Evolutionary conservation across 2,113 vertebrate genomes (phyloP), one percentile per base, ranked within the genome.

Genomic region (Erinaceus europaeus): DNA sequence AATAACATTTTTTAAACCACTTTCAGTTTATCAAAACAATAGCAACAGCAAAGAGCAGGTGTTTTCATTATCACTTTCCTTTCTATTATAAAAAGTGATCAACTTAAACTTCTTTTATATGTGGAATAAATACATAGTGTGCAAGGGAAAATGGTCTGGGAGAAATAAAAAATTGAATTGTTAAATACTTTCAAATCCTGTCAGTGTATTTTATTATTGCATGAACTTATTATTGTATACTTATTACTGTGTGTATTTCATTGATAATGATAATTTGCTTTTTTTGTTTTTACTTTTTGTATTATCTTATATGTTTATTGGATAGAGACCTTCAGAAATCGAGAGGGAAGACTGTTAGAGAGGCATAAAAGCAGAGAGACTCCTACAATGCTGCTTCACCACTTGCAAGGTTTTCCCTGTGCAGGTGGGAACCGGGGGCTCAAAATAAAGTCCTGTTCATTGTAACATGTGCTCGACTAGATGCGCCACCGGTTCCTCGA

Each of bases 151-250:
- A 44, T 48, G 83, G 25, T 48, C 1, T n/a, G 15, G 20, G 27
- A 83, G 8, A 86, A 77, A 74, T 42, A 57, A 40, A 53, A 38
- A 6, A 17, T 86, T 82, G 2, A 86, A 42, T 74, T 88, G 64
- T 73, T 88, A 69, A 90, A 40, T 44, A 59, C 5, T 82, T 92
- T 85, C 62, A 73, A 81, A 75, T 77, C 29, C 71, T 76, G 75
- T 67, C 68, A 65, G 3, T 34, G 23, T 76, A 12, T 55, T n/a
- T 81, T 73, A 40, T 1, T 42, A 64, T 71, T n/a, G n/a, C n/a
- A n/a, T n/a, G n/a, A n/a, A n/a, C n/a, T n/a, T n/a, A n/a, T n/a
- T n/a, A n/a, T n/a, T n/a, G n/a, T n/a, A n/a, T n/a, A n/a, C n/a
- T n/a, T n/a, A n/a, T n/a, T n/a, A n/a, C 52, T 85, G 12, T 79